Evolutionary conservation across 2,797 vertebrate genomes (phyloP), one percentile per base, ranked within the genome.

Genomic region (Sebastes umbrosus): DNA sequence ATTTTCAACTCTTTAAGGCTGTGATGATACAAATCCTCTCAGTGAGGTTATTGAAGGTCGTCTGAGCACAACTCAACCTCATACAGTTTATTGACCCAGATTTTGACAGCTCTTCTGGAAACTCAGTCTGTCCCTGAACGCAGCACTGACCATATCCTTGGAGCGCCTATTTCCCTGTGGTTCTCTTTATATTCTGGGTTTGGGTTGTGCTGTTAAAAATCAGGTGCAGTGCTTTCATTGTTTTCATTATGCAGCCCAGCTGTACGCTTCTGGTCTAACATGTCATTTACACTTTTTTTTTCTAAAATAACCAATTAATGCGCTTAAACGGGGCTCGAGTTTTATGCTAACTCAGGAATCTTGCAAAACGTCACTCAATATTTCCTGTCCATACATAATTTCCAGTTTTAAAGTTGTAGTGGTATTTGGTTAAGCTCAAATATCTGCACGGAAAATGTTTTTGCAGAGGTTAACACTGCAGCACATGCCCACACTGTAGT

Each of bases 391-490:
- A 31, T 89, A 52, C 87, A 69, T 87, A 89, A 93, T 85, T 88
- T 87, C 68, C 66, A 84, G 76, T 84, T 83, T 86, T 89, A 91
- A 90, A 80, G 84, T 85, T 77, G 90, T 54, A 70, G 57, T 20
- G 62, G 70, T 95, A 60, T 94, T 94, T 94, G 31, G 75, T 93
- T 95, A 88, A 87, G 93, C 88, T 95, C 86, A 20, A 65, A 83
- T 94, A 72, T 88, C 91, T 77, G 82, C n/a, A 22, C 57, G 77
- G 70, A 81, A 85, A 92, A 83, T 88, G 86, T 90, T 92, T 92
- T 88, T 70, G 76, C 81, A 85, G 84, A 73, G 64, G 79, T 83
- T 88, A 79, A 87, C 73, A 80, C 55, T 65, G 75, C 79, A 74
- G 79, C 77, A 3, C 31, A 71, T 84, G 29, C 59, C 81, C 67